Base-by-base conservation (phyloP, 2,888 invertebrate species). In the Acleris holmiana region DNA sequence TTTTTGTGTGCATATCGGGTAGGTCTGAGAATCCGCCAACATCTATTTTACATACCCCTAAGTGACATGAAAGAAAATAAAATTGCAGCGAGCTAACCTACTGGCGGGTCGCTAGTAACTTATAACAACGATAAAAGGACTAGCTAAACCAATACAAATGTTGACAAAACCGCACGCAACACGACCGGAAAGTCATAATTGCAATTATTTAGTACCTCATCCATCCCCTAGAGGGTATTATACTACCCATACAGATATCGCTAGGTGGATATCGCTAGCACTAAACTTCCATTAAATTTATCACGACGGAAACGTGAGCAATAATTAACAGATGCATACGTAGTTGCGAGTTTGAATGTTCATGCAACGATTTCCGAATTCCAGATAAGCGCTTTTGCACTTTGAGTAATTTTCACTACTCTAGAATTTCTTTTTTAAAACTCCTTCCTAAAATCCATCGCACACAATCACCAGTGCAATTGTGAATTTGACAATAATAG, bases 281-380 rank as follows among this genome's bases (percentile, higher is more conserved):
- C 53, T 49, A 59, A 29, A 54, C 47, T 35, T 35, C 40, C 60
- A 53, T 54, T 41, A 48, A 54, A 64, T 60, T 64, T 60, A 60
- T 53, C 18, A 25, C 19, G 15, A 46, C 60, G 54, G 64, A 64
- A 64, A 64, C 47, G 35, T 4, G 19, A 40, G 49, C 51, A 48
- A 64, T 54, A 54, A 64, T 51, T 48, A 53, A 57, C 35, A 29
- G 54, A 13, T 17, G 53, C 40, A 54, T 62, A 46, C 60, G 17
- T 40, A 21, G 17, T 44, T 44, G 15, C 44, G 44, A 44, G 44
- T 44, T 44, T 17, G 44, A 44, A 44, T 41, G 15, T n/a, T 17
- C n/a, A 17, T 17, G 44, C n/a, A 7, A 44, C 17, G 29, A 51
- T 46, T 17, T n/a, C 15, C 41, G 29, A 49, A 58, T 35, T 18